These are phyloP conservation scores for Parapristionchus giblindavisi DNA, from an alignment of 2,888 invertebrate genomes.

Conservation along the genomic window DNA sequence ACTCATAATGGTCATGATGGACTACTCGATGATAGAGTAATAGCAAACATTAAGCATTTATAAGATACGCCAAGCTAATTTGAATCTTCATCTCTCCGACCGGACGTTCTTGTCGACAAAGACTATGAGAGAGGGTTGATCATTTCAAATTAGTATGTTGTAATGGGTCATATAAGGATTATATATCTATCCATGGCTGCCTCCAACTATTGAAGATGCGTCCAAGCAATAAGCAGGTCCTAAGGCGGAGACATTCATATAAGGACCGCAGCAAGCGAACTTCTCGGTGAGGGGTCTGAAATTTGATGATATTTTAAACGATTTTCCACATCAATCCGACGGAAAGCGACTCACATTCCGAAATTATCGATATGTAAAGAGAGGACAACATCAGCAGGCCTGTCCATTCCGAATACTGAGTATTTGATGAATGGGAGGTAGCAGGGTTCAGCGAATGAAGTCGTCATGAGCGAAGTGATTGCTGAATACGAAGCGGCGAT, in stretches of 20 bases:
- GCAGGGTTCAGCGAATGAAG: conserved; percentile 61
- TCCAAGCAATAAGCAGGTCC: conserved; percentile 47
- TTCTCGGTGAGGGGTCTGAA: conserved; percentile 42
- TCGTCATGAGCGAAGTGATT: conserved; percentile 49
- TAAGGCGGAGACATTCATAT: conserved; percentile 55
- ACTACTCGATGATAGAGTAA: no score
- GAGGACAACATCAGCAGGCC: neutral
- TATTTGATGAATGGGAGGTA: conserved; percentile 43
- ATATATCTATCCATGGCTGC: no score
- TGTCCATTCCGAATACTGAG: no score
- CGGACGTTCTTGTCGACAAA: no score
- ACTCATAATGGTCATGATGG: no score
- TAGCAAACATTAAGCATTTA: no score
- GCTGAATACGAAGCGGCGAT: conserved; percentile 55
- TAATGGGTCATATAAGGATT: no score
- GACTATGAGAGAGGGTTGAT: no score
- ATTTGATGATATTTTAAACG: neutral
- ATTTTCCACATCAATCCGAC: neutral
- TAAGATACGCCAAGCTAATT: no score
- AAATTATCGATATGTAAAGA: neutral
- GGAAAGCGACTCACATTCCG: conserved; percentile 9
- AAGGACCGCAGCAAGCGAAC: conserved; percentile 61
- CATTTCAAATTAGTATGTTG: no score
- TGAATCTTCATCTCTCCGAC: no score
- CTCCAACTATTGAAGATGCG: no score